A percentile compares a stretch with the other conserved stretches of the same genome.
These are phyloP conservation scores for Chaenocephalus aceratus DNA, from an alignment of 2,113 vertebrate species.

Conservation along the genomic window DNA sequence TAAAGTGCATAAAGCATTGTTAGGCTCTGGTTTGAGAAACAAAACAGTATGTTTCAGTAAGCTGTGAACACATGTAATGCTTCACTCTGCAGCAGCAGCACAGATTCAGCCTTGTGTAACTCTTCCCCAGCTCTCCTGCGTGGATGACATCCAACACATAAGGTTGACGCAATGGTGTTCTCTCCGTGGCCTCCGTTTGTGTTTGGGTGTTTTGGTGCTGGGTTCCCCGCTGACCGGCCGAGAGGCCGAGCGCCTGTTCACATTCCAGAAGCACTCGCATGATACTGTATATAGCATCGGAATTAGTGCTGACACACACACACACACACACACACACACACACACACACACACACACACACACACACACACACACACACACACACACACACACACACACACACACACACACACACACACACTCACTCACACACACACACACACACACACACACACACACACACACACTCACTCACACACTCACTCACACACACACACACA, in stretches of 20 bases:
- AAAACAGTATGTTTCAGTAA: no score
- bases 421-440: no score
- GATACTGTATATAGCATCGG: conserved; percentile 38
- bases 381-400: no score
- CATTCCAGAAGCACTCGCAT: conserved; percentile 22
- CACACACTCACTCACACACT: no score
- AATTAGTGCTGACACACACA: conserved; percentile 9
- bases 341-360: conserved; percentile 9
- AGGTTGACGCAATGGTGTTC: not conserved
- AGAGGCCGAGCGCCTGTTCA: conserved; percentile 18
- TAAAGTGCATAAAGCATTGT: not conserved
- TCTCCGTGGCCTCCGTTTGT: not conserved
- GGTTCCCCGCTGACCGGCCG: conserved; percentile 12
- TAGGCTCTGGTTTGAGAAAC: no score
- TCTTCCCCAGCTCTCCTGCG: not conserved
- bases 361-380: conserved; percentile 17
- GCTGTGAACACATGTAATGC: no score
- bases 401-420: no score
- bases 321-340: not conserved
- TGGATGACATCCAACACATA: not conserved
- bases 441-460: no score
- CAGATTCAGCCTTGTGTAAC: no score
- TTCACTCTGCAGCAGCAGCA: no score
- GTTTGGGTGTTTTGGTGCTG: conserved; percentile 1
- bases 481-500: no score